A percentile compares a stretch with the other conserved stretches of the same genome.
Evolutionary conservation across 2,888 invertebrate species (phyloP).

Genomic region (Anorthoa munda): DNA sequence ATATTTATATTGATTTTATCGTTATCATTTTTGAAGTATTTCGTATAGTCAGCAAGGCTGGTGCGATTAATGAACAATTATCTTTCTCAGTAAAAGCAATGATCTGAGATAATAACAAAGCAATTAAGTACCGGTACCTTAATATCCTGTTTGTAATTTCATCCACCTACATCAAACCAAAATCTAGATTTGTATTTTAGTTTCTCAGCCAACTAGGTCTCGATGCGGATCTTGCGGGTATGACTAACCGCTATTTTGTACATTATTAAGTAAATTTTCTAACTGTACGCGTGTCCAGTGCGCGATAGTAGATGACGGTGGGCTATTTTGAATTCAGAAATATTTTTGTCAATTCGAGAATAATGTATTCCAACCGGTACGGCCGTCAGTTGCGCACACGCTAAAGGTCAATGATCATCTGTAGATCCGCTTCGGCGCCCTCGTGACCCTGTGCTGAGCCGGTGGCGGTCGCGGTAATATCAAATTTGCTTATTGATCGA

Average conservation of each 20-base stretch:
- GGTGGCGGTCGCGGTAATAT: constrained; percentile 77
- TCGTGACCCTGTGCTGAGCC: constrained; percentile 88
- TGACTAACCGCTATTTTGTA: constrained; percentile 80
- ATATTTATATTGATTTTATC: constrained; percentile 5
- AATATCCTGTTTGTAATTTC: constrained; percentile 39
- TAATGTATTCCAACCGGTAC: constrained; percentile 88
- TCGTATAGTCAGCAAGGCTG: neutral
- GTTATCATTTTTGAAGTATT: constrained; percentile 16
- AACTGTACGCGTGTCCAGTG: constrained; percentile 53
- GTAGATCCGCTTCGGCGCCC: constrained; percentile 90
- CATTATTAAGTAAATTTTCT: constrained; percentile 70
- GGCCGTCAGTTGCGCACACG: constrained; percentile 84
- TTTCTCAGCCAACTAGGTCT: constrained; percentile 81
- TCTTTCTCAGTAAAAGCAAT: constrained; percentile 11
- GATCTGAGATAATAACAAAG: constrained; percentile 20
- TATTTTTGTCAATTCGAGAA: constrained; percentile 75
- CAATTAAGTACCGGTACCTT: constrained; percentile 2
- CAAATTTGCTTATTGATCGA: constrained; percentile 84
- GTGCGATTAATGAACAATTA: constrained; percentile 7
- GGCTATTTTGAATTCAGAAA: constrained; percentile 54
- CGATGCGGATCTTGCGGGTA: constrained; percentile 78
- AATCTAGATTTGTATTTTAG: constrained; percentile 73
- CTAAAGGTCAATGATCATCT: constrained; percentile 91
- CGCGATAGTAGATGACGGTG: constrained; percentile 21
- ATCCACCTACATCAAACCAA: constrained; percentile 63